phyloP scores from a whole-genome alignment of 2,888 invertebrate species.

The Euzophera pinguis region DNA sequence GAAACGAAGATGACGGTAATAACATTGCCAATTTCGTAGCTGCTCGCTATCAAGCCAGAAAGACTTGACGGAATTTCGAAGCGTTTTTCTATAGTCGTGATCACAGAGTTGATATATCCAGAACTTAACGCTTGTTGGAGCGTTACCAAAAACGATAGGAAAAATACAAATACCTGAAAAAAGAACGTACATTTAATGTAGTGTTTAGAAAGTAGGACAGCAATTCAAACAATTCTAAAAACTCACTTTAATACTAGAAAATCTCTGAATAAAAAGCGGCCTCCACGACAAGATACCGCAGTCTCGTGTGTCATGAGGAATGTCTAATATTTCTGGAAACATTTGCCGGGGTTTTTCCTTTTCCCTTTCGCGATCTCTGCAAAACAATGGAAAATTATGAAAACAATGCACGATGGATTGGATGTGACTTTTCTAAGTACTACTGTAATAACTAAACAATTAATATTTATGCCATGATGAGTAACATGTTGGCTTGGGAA shows the following conservation, averaged over 20 bases:
- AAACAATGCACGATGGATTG: neutral
- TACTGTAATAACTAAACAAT: conserved; percentile 11
- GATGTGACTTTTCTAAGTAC: conserved; percentile 3
- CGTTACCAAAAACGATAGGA: conserved; percentile 93
- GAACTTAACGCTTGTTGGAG: conserved; percentile 94
- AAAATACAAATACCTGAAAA: conserved; percentile 90
- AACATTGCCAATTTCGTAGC: conserved; percentile 97
- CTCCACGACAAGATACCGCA: conserved; percentile 94
- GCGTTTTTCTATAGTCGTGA: conserved; percentile 97
- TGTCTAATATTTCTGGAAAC: conserved; percentile 82
- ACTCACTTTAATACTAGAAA: conserved; percentile 92
- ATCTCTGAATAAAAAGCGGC: conserved; percentile 90
- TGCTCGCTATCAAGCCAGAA: conserved; percentile 95
- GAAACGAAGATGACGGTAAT: conserved; percentile 97
- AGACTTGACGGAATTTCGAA: conserved; percentile 96
- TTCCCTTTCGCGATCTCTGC: conserved; percentile 72
- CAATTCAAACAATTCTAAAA: neutral
- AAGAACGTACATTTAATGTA: conserved; percentile 19
- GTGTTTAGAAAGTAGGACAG: neutral
- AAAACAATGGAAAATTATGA: conserved; percentile 25
- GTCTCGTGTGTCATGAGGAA: conserved; percentile 86
- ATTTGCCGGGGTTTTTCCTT: conserved; percentile 80
- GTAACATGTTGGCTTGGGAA: no score
- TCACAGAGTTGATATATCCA: conserved; percentile 96
- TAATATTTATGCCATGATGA: neutral